A percentile compares a stretch with the other conserved stretches of the same genome.
These are phyloP conservation scores for Zalophus californianus DNA, from an alignment of 2,797 vertebrate species.

Conservation along the genomic window DNA sequence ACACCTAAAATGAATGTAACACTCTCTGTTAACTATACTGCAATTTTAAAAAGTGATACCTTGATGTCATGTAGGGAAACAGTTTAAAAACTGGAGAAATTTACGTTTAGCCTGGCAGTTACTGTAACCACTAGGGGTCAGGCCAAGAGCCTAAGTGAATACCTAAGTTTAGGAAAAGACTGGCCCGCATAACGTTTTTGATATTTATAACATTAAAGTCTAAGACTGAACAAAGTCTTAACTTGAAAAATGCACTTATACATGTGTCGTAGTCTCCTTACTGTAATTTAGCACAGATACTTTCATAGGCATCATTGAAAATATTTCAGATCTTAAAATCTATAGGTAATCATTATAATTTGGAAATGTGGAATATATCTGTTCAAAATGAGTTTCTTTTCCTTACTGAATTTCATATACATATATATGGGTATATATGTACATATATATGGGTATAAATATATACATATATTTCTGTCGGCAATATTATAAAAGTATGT, in stretches of 20 bases:
- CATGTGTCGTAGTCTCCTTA: not conserved
- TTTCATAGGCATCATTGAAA: not conserved
- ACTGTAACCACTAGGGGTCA: not conserved
- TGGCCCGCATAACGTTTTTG: not conserved
- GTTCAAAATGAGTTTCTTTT: not conserved
- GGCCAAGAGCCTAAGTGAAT: not conserved
- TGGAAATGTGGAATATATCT: not conserved
- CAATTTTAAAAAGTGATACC: not conserved
- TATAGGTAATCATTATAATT: not conserved
- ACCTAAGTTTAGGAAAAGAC: not conserved
- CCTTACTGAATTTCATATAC: not conserved
- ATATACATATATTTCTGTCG: not conserved
- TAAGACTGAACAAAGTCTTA: not conserved
- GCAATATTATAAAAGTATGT: not conserved
- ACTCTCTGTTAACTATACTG: not conserved
- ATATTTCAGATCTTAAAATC: slow-evolving; percentile 43
- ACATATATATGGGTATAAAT: not conserved
- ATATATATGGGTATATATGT: not conserved
- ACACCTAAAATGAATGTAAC: not conserved
- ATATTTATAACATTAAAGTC: not conserved
- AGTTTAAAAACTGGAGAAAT: not conserved
- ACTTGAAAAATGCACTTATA: not conserved
- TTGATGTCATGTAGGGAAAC: not conserved
- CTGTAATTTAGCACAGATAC: not conserved
- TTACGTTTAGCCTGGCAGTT: not conserved